Evolutionary conservation across 2,113 vertebrate species (phyloP), one percentile per base, ranked within the genome.

Genomic region (Oryzias javanicus): DNA sequence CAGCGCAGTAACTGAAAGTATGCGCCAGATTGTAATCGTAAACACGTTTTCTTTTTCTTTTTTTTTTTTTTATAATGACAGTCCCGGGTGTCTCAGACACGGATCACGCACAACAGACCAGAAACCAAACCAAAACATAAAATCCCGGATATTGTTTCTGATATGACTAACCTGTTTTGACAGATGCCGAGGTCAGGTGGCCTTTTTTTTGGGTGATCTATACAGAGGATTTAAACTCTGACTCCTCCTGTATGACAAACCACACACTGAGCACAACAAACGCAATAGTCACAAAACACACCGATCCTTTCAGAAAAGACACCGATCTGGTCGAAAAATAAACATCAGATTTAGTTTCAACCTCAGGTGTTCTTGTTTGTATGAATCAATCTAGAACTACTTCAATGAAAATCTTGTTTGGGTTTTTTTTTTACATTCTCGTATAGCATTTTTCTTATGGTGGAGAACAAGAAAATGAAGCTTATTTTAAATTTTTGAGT

Each of bases 141-240:
- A 27, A 27, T 12, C 35, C 29, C 40, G 17, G 61, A 22, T 29
- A 42, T 3, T 27, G 22, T 41, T 42, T 49, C 19, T 42, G 40
- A 54, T 41, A 3, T n/a, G 61, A 44, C 49, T 1, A 45, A 73
- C 69, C 66, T 77, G 75, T 67, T 59, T 24, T 22, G 47, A 14
- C 72, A 86, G 64, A 60, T 75, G 42, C 48, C 24, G 42, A 64
- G 48, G 59, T 55, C 55, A 49, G 47, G 46, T 49, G 27, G 55
- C 29, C 46, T 13, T 48, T 42, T n/a, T 41, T 42, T 41, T 72
- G 47, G 60, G 25, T 24, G 29, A 53, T 17, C 15, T 40, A 12
- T 22, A 41, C 12, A 45, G 7, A 47, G 50, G 50, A n/a, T 35
- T 22, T 53, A 53, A 35, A 16, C 49, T 17, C 14, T 16, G 20